These are phyloP conservation scores for Drymonia ruficornis DNA, from an alignment of 2,888 invertebrate genomes.

Conservation along the genomic window DNA sequence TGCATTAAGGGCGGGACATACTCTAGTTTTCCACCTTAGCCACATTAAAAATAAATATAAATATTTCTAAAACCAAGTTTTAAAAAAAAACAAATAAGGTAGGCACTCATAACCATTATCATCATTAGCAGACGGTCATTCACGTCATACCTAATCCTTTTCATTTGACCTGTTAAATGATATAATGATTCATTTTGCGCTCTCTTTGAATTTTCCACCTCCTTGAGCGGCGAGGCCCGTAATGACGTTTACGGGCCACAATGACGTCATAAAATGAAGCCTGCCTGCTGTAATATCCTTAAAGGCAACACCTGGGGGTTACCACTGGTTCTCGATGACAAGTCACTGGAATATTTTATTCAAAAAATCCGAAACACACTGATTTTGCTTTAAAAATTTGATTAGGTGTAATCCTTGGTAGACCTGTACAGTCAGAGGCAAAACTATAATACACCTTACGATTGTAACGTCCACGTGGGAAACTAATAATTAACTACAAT, in stretches of 20 bases:
- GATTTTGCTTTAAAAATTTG: no score
- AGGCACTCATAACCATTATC: not conserved
- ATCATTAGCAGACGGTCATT: not conserved
- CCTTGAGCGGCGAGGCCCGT: conserved; percentile 55
- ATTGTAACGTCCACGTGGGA: no score
- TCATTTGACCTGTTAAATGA: conserved; percentile 7
- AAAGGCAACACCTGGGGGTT: conserved; percentile 53
- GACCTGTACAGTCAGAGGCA: no score
- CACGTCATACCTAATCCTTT: not conserved
- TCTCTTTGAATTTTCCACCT: conserved; percentile 62
- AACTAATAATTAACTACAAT: no score
- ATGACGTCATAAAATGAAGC: conserved; percentile 68
- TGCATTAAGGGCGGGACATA: no score
- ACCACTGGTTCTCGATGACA: conserved; percentile 27
- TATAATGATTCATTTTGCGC: conserved; percentile 59
- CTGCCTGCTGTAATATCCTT: conserved; percentile 54
- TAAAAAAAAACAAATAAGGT: no score
- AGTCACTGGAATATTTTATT: not conserved
- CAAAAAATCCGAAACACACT: no score
- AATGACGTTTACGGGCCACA: conserved; percentile 67
- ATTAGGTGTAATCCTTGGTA: no score
- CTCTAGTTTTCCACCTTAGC: no score
- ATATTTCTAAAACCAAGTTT: no score
- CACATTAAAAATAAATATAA: no score
- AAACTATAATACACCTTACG: no score